phyloP scores from a whole-genome alignment of 2,888 invertebrate species.

The Cryptocephalus moraei region DNA sequence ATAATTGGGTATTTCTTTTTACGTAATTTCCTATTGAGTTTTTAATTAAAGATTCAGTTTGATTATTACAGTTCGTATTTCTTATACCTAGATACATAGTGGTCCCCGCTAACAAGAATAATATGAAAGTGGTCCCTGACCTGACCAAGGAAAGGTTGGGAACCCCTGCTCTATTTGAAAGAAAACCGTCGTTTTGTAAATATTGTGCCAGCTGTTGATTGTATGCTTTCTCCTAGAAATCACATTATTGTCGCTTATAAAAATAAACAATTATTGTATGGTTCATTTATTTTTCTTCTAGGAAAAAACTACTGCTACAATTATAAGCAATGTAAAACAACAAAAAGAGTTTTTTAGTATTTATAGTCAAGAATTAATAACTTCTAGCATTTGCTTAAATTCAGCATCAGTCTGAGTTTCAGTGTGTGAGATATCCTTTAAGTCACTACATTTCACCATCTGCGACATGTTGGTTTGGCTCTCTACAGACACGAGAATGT shows the following conservation, averaged over 20 bases:
- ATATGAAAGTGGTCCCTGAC: no score
- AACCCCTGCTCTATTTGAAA: conserved; percentile 40
- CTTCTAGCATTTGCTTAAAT: conserved; percentile 33
- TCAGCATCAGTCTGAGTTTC: conserved; percentile 45
- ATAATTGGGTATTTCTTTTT: no score
- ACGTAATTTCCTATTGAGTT: no score
- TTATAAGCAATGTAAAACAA: not conserved
- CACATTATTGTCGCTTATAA: conserved; percentile 21
- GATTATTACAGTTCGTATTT: no score
- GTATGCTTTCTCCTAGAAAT: conserved; percentile 26
- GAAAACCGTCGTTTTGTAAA: conserved; percentile 14
- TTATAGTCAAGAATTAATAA: conserved; percentile 36
- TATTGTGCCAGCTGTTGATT: conserved; percentile 24
- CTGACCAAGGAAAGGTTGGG: no score
- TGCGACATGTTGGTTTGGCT: conserved; percentile 44
- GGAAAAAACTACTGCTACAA: not conserved
- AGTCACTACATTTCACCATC: conserved; percentile 15
- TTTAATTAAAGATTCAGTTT: no score
- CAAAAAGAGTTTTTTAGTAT: no score
- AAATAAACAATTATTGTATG: not conserved
- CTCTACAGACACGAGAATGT: conserved; percentile 47
- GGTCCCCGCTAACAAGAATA: no score
- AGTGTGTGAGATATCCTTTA: conserved; percentile 38
- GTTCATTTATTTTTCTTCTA: not conserved
- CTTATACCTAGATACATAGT: no score